Base-by-base conservation (phyloP, 64 coral and sea anemone species). In the Hydrozoanthus tunicans region DNA sequence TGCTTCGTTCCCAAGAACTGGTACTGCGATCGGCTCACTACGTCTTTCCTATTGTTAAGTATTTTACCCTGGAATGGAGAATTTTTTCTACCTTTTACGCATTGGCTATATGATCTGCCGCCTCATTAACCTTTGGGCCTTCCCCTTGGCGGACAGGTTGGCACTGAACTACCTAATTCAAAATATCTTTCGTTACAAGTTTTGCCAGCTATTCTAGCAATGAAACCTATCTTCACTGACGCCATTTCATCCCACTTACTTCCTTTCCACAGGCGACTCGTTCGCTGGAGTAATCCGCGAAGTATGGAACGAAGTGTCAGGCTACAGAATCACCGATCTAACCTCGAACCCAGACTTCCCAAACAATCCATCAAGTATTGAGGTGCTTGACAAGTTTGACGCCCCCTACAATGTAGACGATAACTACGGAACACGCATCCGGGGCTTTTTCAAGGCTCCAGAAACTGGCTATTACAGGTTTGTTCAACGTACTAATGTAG, bases 291-390 rank as follows among this genome's bases (percentile, higher is more conserved):
- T 99, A 12, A 95, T 99, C 26, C 94, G 97, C 58, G 97, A 99
- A 67, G 59, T 99, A 9, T 99, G 97, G 97, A 94, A 99, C 62
- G 97, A 95, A 60, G 89, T 99, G 14, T 90, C 91, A 52, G 97
- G 97, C 55, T 99, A 99, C 73, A 93, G 92, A 86, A 95, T 99
- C 32, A 90, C 80, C 14, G 97, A 95, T 60, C 92, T 99, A 10
- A 99, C 97, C 15, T 99, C 97, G 9, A 99, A 95, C 81, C 83
- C 91, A n/a, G 95, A 99, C 92, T 99, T 99, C 77, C 97, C 97
- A 7, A 99, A 99, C 83, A 99, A 95, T 59, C 97, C 97, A 0
- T 99, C 97, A 0, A 99, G 97, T 65, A 90, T 99, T 23, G 97
- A 99, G 66, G 94, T 99, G 6, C 85, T 99, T 65, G 97, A 99